Percentiles rank a stretch among this genome's conserved stretches.
Evolutionary conservation across 2,113 vertebrate genomes (phyloP).

Genomic region (Asarcornis scutulata): DNA sequence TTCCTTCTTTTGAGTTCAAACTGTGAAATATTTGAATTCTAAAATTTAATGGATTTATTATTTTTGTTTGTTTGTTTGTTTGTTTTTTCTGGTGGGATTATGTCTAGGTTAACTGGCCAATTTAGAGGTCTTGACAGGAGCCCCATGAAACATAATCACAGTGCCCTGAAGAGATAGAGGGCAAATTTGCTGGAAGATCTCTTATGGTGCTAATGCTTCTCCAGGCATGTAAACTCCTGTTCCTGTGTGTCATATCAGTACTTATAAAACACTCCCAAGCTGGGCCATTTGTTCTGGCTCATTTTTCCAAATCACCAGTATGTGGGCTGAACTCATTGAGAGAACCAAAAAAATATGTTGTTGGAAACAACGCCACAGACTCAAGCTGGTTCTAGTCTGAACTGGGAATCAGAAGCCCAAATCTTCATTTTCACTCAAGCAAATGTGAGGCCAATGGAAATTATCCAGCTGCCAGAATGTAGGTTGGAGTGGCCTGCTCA

Average conservation of each 20-base stretch:
- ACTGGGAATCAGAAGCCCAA: neutral
- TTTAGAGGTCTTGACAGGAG: neutral
- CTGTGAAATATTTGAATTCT: neutral
- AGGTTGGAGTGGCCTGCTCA: neutral
- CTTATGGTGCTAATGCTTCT: neutral
- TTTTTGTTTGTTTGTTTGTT: neutral
- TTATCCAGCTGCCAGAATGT: neutral
- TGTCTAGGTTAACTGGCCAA: neutral
- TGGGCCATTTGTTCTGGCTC: neutral
- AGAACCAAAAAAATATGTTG: constrained; percentile 17
- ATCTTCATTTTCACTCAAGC: neutral
- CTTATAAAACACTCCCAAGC: neutral
- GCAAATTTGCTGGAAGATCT: neutral
- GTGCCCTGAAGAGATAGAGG: neutral
- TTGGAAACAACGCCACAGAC: neutral
- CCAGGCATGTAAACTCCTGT: neutral
- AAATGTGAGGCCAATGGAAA: constrained; percentile 11
- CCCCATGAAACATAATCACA: neutral
- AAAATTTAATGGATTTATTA: neutral
- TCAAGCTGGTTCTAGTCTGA: neutral
- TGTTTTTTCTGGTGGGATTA: neutral
- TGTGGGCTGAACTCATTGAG: constrained; percentile 21
- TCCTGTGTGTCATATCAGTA: neutral
- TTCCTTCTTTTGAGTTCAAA: neutral
- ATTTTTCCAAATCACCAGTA: constrained; percentile 27